These are phyloP conservation scores for Chiridota heheva DNA, from an alignment of 35 echinoderm and acorn worm genomes.

Conservation along the genomic window DNA sequence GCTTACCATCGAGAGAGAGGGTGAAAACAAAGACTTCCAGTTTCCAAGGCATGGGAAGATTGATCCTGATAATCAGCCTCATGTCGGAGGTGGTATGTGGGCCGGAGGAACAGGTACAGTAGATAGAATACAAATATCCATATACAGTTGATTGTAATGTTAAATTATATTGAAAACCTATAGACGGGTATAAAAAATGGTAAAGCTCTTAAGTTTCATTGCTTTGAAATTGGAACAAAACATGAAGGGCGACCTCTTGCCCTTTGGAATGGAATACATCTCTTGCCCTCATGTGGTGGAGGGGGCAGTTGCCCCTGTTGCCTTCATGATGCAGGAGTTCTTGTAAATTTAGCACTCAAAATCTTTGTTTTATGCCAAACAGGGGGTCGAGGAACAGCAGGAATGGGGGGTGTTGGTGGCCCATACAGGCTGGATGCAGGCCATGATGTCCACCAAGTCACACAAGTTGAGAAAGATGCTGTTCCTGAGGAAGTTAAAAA, in stretches of 20 bases:
- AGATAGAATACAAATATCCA: background rate
- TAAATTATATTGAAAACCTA: background rate
- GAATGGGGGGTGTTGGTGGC: slow-evolving; percentile 85
- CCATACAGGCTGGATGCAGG: slow-evolving; percentile 93
- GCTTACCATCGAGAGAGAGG: slow-evolving; percentile 86
- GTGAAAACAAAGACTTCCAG: slow-evolving; percentile 44
- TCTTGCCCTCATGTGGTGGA: too few species aligned
- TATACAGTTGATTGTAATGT: background rate
- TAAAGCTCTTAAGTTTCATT: background rate
- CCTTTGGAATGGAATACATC: too few species aligned
- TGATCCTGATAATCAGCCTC: slow-evolving; percentile 72
- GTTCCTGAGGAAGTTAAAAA: slow-evolving; percentile 80
- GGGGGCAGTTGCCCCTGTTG: too few species aligned
- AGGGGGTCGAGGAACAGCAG: slow-evolving; percentile 90
- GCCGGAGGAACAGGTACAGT: slow-evolving; percentile 95
- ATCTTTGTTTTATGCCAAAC: slow-evolving; percentile 9
- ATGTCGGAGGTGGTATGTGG: slow-evolving; percentile 87
- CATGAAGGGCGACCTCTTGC: too few species aligned
- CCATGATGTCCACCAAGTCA: slow-evolving; percentile 86
- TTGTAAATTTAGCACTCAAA: too few species aligned
- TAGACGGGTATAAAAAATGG: background rate
- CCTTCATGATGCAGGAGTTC: too few species aligned
- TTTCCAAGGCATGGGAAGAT: slow-evolving; percentile 85
- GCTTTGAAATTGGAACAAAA: too few species aligned
- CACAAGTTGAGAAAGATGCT: slow-evolving; percentile 68